A percentile compares a stretch with the other conserved stretches of the same genome.
Evolutionary conservation across 2,113 vertebrate genomes (phyloP).

Genomic region (Equus quagga): DNA sequence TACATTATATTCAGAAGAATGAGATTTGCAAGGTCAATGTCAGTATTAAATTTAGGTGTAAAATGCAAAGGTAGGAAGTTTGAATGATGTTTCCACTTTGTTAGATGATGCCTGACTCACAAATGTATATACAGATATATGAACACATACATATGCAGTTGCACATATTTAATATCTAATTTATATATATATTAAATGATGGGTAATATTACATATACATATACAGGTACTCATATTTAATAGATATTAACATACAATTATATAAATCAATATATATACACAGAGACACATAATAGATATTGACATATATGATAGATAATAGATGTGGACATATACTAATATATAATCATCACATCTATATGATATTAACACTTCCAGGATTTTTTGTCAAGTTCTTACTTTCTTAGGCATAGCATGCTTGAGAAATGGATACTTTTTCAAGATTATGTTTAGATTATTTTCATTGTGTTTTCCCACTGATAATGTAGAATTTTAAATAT

Average conservation of each 20-base stretch:
- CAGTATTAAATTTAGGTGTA: not conserved
- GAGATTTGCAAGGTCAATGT: not conserved
- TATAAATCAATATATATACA: not conserved
- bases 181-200: not conserved
- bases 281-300: not conserved
- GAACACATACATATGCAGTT: not conserved
- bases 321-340: not conserved
- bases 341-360: not conserved
- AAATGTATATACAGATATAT: not conserved
- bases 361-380: not conserved
- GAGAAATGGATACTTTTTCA: not conserved
- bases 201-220: not conserved
- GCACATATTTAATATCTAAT: not conserved
- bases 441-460: slow-evolving; percentile 39
- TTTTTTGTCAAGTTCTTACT: not conserved
- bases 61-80: not conserved
- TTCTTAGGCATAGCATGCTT: not conserved
- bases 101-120: not conserved
- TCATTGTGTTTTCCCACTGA: not conserved
- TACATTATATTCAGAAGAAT: not conserved
- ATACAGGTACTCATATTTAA: not conserved
- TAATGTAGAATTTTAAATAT: slow-evolving; percentile 71
- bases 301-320: not conserved
- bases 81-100: not conserved
- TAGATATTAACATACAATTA: not conserved